Evolutionary conservation across 2,797 vertebrate species (phyloP).

Genomic region (Mycteria americana): DNA sequence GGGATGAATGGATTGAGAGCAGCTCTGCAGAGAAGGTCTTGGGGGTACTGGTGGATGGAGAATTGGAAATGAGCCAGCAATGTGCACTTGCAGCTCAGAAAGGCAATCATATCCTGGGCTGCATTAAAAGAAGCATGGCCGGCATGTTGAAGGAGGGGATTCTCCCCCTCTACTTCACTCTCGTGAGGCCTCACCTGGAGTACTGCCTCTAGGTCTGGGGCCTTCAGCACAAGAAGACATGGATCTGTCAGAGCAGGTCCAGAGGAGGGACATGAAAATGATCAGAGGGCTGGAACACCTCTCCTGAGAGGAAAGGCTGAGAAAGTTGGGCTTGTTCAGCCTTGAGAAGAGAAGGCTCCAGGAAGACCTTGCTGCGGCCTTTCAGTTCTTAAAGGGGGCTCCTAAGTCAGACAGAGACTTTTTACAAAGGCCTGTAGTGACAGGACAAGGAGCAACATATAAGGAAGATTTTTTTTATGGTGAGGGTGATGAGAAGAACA

Average conservation of each 20-base stretch:
- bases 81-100: background rate
- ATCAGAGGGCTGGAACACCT: background rate
- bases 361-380: background rate
- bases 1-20: background rate
- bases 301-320: background rate
- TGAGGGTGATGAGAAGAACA: background rate
- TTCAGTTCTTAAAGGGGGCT: background rate
- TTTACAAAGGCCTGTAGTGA: background rate
- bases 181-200: accelerated
- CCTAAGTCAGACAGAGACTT: background rate
- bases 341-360: background rate
- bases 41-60: background rate
- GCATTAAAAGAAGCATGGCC: background rate
- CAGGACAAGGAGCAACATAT: background rate
- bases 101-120: background rate
- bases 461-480: too few species aligned
- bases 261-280: too few species aligned
- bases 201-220: background rate
- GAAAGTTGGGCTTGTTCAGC: background rate
- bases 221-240: background rate
- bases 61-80: background rate
- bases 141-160: background rate
- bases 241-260: background rate
- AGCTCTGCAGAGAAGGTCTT: background rate
- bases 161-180: background rate